Evolutionary conservation across 2,113 vertebrate genomes (phyloP).

Genomic region (Acanthisitta chloris): DNA sequence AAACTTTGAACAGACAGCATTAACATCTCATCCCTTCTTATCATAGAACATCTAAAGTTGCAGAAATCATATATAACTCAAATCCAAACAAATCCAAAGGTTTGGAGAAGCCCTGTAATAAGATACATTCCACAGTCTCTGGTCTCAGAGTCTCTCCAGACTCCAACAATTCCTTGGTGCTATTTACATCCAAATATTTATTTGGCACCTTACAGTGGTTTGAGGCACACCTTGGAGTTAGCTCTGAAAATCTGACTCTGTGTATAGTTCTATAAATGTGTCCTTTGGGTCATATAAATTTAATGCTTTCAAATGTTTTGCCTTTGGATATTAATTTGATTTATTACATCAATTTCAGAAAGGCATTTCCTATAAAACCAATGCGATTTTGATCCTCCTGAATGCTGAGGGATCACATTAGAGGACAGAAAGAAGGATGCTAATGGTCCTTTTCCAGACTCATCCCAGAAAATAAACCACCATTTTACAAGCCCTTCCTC

Average conservation of each 20-base stretch:
- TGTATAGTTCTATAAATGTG: background rate
- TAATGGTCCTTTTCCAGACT: background rate
- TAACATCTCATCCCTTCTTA: background rate
- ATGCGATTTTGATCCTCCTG: background rate
- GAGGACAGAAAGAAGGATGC: background rate
- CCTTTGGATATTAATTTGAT: background rate
- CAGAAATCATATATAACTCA: background rate
- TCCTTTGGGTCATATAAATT: background rate
- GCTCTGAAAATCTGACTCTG: background rate
- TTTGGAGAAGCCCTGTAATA: background rate
- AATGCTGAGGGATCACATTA: background rate
- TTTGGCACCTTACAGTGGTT: background rate
- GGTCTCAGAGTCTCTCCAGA: background rate
- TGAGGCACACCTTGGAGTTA: background rate
- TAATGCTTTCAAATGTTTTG: background rate
- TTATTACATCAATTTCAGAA: background rate
- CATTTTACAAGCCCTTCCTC: background rate
- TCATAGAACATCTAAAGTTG: background rate
- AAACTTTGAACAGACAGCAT: background rate
- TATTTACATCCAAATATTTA: background rate
- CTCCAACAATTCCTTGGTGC: background rate
- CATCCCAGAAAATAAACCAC: background rate
- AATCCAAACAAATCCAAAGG: background rate
- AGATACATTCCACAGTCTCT: background rate
- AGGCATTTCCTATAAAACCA: background rate